A percentile compares a stretch with the other conserved stretches of the same genome.
phyloP scores from a whole-genome alignment of 2,888 invertebrate genomes.

The Patella depressa region DNA sequence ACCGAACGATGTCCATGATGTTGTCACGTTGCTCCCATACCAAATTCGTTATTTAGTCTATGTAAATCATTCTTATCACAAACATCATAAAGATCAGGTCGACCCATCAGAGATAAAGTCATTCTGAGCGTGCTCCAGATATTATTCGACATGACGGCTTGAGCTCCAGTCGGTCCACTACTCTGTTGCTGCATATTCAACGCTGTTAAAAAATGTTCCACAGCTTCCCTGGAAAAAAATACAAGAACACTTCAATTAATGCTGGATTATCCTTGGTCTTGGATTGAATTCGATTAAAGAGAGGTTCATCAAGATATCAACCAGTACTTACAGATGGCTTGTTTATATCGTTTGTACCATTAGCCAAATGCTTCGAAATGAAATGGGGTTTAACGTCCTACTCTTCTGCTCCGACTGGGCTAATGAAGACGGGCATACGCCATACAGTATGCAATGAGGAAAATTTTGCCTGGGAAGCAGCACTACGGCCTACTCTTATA shows the following conservation, averaged over 20 bases:
- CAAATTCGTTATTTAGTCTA: conserved; percentile 68
- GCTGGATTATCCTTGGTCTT: neutral
- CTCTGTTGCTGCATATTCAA: conserved; percentile 89
- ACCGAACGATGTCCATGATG: neutral
- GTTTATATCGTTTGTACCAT: no score
- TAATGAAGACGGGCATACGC: no score
- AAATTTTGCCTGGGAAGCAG: no score
- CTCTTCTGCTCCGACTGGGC: no score
- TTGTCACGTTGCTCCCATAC: conserved; percentile 46
- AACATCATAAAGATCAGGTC: conserved; percentile 74
- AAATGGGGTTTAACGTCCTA: no score
- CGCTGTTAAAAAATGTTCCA: conserved; percentile 93
- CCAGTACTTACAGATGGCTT: no score
- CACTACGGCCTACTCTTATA: no score
- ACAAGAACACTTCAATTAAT: neutral
- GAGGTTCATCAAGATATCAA: no score
- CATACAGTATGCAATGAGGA: no score
- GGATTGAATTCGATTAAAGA: neutral
- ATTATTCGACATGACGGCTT: conserved; percentile 83
- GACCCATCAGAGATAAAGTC: conserved; percentile 84
- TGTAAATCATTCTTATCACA: conserved; percentile 74
- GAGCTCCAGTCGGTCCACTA: conserved; percentile 74
- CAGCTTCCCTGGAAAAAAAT: conserved; percentile 82
- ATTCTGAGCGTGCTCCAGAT: conserved; percentile 95
- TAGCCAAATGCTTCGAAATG: no score